Evolutionary conservation across 1,140 invertebrate species (phyloP).

Genomic region (Drosophila auraria): DNA sequence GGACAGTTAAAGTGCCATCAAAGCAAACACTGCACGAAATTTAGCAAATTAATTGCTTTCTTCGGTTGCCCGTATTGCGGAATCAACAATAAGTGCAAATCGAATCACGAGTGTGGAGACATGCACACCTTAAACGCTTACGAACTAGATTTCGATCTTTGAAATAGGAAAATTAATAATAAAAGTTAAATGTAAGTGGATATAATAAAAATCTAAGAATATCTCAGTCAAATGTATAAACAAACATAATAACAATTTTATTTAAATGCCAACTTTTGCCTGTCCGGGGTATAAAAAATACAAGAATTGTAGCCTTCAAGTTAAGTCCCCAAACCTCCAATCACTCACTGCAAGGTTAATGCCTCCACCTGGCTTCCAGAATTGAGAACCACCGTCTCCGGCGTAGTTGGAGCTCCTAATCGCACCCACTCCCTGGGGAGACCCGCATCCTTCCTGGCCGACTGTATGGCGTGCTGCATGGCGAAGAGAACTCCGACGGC

Average conservation of each 20-base stretch:
- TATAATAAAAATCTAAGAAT: too few species aligned
- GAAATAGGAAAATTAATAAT: too few species aligned
- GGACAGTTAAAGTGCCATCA: constrained; percentile 12
- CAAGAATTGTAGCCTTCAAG: too few species aligned
- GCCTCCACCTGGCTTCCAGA: constrained; percentile 47
- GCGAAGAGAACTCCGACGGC: constrained; percentile 89
- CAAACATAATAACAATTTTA: too few species aligned
- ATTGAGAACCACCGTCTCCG: constrained; percentile 81
- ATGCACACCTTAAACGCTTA: neutral
- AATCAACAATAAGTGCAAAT: constrained; percentile 3
- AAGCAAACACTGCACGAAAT: constrained; percentile 33
- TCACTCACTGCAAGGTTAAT: constrained; percentile 27
- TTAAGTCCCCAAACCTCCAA: too few species aligned
- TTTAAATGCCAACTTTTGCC: neutral
- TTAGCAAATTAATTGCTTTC: neutral
- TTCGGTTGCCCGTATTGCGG: neutral
- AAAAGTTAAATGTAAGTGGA: too few species aligned
- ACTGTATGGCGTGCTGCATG: constrained; percentile 89
- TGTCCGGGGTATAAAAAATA: neutral
- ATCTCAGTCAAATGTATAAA: too few species aligned
- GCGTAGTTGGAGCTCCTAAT: constrained; percentile 85
- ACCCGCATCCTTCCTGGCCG: constrained; percentile 87
- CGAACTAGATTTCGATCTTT: neutral
- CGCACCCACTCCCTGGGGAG: constrained; percentile 86
- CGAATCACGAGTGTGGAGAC: neutral